Evolutionary conservation across 2,113 vertebrate species (phyloP).

Genomic region (Sander lucioperca): DNA sequence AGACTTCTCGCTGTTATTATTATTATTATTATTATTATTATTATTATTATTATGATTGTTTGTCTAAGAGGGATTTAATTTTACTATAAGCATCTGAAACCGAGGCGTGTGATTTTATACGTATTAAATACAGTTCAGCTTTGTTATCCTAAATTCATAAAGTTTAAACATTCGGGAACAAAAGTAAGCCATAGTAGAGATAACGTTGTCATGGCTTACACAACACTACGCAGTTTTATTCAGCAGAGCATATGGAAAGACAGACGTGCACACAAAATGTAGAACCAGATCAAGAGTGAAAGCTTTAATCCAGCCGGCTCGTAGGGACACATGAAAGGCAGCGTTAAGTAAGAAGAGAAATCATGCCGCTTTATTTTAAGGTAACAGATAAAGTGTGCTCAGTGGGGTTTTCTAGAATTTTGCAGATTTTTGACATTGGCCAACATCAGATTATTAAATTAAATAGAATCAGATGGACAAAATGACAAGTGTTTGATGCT

Average conservation of each 20-base stretch:
- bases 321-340: constrained; percentile 1
- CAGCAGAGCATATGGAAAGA: constrained; percentile 4
- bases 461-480: background rate
- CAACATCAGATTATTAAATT: background rate
- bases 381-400: background rate
- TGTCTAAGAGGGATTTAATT: constrained; percentile 12
- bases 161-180: background rate
- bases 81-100: constrained; percentile 6
- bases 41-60: constrained; percentile 16
- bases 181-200: background rate
- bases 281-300: constrained; percentile 13
- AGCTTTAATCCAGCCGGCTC: constrained; percentile 11
- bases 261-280: constrained; percentile 1
- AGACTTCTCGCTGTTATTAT: constrained; percentile 24
- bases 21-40: constrained; percentile 10
- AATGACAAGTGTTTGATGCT: background rate
- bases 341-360: background rate
- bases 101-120: background rate
- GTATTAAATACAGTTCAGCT: background rate
- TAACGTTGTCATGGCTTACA: background rate
- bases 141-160: background rate
- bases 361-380: background rate
- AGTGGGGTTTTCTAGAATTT: background rate
- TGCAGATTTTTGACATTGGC: background rate
- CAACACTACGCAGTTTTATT: background rate